Evolutionary conservation across 37 sponge, comb jelly and placozoan species (phyloP).

Genomic region (Bolinopsis microptera): DNA sequence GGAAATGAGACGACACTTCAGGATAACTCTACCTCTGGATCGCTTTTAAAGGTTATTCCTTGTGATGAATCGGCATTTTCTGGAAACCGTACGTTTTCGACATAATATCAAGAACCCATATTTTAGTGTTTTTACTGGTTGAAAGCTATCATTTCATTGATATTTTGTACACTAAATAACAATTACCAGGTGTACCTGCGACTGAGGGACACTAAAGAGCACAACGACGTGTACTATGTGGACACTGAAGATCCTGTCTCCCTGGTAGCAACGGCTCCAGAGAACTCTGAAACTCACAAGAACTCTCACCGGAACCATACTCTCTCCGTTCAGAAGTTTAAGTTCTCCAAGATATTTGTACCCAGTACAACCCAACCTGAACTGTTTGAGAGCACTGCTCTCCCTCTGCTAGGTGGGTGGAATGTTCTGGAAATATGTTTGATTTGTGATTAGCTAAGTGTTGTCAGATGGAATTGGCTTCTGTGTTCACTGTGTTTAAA

Average conservation of each 20-base stretch:
- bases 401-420: constrained; percentile 5
- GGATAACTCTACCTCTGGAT: background rate
- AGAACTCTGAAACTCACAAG: constrained; percentile 14
- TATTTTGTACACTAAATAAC: too few relatives aligned
- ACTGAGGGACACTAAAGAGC: background rate
- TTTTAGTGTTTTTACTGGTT: too few relatives aligned
- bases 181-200: constrained; percentile 31
- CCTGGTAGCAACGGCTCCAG: constrained; percentile 28
- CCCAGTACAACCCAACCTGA: background rate
- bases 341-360: constrained; percentile 2
- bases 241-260: background rate
- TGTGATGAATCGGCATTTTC: too few relatives aligned
- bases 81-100: too few relatives aligned
- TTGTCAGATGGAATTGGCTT: too few relatives aligned
- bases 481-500: too few relatives aligned
- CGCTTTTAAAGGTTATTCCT: background rate
- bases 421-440: too few relatives aligned
- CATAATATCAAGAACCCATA: too few relatives aligned
- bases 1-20: background rate
- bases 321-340: constrained; percentile 35
- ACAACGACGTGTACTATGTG: background rate
- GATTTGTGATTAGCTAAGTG: too few relatives aligned
- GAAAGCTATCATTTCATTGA: too few relatives aligned
- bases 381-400: constrained; percentile 43
- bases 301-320: constrained; percentile 16